These are phyloP conservation scores for Marasmarcha lunaedactyla DNA, from an alignment of 2,888 invertebrate genomes.

Conservation along the genomic window DNA sequence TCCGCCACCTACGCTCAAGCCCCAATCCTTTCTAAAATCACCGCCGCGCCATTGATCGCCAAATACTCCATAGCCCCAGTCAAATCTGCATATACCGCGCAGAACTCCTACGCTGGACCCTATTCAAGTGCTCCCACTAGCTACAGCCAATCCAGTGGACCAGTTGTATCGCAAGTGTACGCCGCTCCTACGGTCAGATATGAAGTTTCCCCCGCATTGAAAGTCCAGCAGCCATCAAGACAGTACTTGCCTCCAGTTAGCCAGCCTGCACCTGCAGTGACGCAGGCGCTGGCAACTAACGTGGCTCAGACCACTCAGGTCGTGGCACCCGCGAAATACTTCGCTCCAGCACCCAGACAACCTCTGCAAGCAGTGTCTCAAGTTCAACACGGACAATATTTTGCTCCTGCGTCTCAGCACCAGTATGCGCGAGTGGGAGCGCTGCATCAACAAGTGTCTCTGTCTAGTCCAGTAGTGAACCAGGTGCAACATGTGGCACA, in stretches of 20 bases:
- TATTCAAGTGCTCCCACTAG: slow-evolving; percentile 55
- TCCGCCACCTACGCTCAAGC: slow-evolving; percentile 58
- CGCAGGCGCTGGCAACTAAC: slow-evolving; percentile 14
- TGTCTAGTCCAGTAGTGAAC: slow-evolving; percentile 26
- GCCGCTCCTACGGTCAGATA: slow-evolving; percentile 47
- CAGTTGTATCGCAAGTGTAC: slow-evolving; percentile 57
- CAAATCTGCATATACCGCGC: slow-evolving; percentile 36
- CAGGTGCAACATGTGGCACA: slow-evolving; percentile 24
- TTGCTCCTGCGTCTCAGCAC: slow-evolving; percentile 8
- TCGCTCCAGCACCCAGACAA: slow-evolving; percentile 19
- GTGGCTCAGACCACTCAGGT: background rate
- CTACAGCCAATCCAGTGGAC: slow-evolving; percentile 42
- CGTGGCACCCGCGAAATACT: slow-evolving; percentile 16
- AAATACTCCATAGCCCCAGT: slow-evolving; percentile 40
- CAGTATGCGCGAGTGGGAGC: slow-evolving; percentile 12
- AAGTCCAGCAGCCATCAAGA: slow-evolving; percentile 21
- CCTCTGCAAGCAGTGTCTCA: slow-evolving; percentile 20
- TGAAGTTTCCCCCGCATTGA: slow-evolving; percentile 41
- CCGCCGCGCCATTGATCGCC: slow-evolving; percentile 55
- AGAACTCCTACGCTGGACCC: slow-evolving; percentile 40
- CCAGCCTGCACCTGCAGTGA: slow-evolving; percentile 30
- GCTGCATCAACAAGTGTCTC: background rate
- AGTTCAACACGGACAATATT: slow-evolving; percentile 13
- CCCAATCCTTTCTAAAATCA: slow-evolving; percentile 62
- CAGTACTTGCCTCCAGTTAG: slow-evolving; percentile 20